Evolutionary conservation across 2,113 vertebrate species (phyloP).

Genomic region (Macquaria australasica): DNA sequence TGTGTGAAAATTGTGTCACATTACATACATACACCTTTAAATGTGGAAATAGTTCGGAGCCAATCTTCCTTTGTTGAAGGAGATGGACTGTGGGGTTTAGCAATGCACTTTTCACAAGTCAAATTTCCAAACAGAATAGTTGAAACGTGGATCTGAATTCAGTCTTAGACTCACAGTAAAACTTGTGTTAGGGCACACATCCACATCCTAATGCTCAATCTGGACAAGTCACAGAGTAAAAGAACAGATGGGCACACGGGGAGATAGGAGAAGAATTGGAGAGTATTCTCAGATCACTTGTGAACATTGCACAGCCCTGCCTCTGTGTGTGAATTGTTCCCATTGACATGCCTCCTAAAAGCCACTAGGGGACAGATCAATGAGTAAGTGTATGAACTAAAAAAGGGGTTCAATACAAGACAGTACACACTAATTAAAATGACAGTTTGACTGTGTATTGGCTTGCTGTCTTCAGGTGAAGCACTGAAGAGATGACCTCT

Average conservation of each 20-base stretch:
- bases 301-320: background rate
- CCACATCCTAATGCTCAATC: background rate
- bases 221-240: background rate
- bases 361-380: background rate
- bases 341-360: background rate
- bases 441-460: slow-evolving; percentile 69
- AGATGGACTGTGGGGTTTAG: background rate
- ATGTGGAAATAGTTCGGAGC: background rate
- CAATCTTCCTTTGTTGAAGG: background rate
- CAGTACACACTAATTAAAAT: slow-evolving; percentile 76
- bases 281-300: background rate
- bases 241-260: background rate
- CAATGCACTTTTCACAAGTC: too few species aligned
- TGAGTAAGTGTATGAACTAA: slow-evolving; percentile 33
- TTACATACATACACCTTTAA: too few species aligned
- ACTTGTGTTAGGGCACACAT: background rate
- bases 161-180: background rate
- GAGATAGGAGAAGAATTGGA: too few species aligned
- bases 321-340: background rate
- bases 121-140: background rate
- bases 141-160: background rate
- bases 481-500: slow-evolving; percentile 64
- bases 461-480: slow-evolving; percentile 68
- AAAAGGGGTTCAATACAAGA: slow-evolving; percentile 33
- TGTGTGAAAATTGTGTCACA: too few species aligned